Percentiles rank a stretch among this genome's conserved stretches.
Evolutionary conservation across 2,888 invertebrate genomes (phyloP).

Genomic region (Leucoptera coffeella): DNA sequence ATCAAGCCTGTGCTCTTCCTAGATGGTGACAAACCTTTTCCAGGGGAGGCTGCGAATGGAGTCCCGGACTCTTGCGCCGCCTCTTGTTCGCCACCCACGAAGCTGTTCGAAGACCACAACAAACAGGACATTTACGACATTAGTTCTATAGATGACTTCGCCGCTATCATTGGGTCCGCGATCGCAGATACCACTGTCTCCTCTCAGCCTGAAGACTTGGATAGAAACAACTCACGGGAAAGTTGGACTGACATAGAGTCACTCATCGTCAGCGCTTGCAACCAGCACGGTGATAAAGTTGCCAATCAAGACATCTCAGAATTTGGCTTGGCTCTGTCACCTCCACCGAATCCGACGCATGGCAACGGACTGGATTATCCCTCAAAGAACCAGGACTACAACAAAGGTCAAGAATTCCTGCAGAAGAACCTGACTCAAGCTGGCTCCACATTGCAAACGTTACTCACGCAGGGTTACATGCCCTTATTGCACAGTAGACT

Average conservation of each 20-base stretch:
- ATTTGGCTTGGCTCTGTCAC: constrained; percentile 60
- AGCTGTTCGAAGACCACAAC: constrained; percentile 41
- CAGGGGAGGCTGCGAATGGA: constrained; percentile 50
- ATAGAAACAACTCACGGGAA: constrained; percentile 63
- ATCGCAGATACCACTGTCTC: constrained; percentile 85
- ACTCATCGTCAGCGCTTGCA: constrained; percentile 78
- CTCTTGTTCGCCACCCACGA: constrained; percentile 43
- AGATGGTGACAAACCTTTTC: constrained; percentile 45
- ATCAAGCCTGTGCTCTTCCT: constrained; percentile 55
- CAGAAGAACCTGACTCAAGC: constrained; percentile 48
- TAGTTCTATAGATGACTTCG: constrained; percentile 74
- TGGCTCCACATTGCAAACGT: constrained; percentile 68
- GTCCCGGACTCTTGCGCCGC: constrained; percentile 55
- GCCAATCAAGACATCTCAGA: constrained; percentile 64
- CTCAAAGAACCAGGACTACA: constrained; percentile 37
- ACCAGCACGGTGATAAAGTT: constrained; percentile 63
- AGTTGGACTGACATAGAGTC: constrained; percentile 87
- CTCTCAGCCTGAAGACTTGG: constrained; percentile 65
- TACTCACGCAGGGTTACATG: constrained; percentile 75
- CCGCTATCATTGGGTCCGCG: constrained; percentile 81
- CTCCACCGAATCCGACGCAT: constrained; percentile 39
- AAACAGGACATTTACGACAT: constrained; percentile 65
- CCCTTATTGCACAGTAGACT: constrained; percentile 74
- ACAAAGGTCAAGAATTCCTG: constrained; percentile 40
- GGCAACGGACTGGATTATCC: constrained; percentile 43